phyloP scores from a whole-genome alignment of 2,888 invertebrate genomes.

The Dinocampus coccinellae region DNA sequence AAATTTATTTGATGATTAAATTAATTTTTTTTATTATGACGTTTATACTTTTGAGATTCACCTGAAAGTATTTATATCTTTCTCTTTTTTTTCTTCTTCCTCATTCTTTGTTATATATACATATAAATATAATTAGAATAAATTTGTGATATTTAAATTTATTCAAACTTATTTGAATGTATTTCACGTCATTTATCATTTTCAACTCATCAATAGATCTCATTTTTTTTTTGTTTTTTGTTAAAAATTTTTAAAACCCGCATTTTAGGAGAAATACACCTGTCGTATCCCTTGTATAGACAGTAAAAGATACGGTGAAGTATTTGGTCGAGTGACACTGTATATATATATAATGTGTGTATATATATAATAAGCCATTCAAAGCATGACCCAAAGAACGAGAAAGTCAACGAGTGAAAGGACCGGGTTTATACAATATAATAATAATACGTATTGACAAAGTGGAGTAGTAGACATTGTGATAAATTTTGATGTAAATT shows the following conservation, averaged over 20 bases:
- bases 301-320: background rate
- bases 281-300: background rate
- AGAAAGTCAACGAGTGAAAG: slow-evolving; percentile 3
- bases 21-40: too few species aligned
- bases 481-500: slow-evolving; percentile 6
- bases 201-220: background rate
- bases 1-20: too few species aligned
- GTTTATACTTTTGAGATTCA: too few species aligned
- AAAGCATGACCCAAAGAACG: background rate
- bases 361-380: background rate
- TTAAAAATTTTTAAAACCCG: background rate
- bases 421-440: background rate
- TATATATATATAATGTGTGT: background rate
- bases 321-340: background rate
- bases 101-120: too few species aligned
- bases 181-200: background rate
- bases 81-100: too few species aligned
- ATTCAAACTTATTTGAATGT: too few species aligned
- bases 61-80: too few species aligned
- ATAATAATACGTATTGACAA: background rate
- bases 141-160: too few species aligned
- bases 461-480: background rate
- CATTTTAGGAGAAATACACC: background rate
- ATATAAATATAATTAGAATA: too few species aligned
- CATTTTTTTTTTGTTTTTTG: background rate